phyloP scores from a whole-genome alignment of 2,797 vertebrate genomes.

The Aphelocoma californica region DNA sequence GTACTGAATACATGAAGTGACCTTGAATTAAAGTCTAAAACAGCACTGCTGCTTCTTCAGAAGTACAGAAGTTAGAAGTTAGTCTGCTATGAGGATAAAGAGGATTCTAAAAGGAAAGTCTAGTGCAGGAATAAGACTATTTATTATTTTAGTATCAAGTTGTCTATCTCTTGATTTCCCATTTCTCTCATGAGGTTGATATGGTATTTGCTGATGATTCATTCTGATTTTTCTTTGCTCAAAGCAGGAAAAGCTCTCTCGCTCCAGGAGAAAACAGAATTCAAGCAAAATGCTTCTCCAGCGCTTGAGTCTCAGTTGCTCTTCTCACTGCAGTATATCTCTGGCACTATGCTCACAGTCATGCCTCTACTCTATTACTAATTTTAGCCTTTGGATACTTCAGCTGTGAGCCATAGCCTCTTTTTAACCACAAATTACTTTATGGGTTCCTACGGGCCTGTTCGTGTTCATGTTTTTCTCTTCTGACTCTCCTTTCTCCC shows the following conservation, averaged over 20 bases:
- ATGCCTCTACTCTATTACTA: conserved; percentile 4
- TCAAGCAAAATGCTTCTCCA: not conserved
- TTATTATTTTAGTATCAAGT: not conserved
- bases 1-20: not conserved
- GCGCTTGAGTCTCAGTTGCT: not conserved
- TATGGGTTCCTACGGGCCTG: not conserved
- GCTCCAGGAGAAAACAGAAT: not conserved
- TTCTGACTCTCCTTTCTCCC: not conserved
- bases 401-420: not conserved
- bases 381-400: conserved; percentile 40
- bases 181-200: not conserved
- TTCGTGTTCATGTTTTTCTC: not conserved
- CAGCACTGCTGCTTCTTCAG: not conserved
- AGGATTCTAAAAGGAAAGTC: not conserved
- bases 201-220: not conserved
- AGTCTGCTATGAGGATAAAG: not conserved
- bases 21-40: not conserved
- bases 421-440: conserved; percentile 30
- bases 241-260: not conserved
- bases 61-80: not conserved
- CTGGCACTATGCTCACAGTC: not conserved
- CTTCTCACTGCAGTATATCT: not conserved
- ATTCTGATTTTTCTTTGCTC: not conserved
- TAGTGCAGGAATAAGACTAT: not conserved
- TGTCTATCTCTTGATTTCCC: not conserved